A percentile compares a stretch with the other conserved stretches of the same genome.
These are phyloP conservation scores for Bambusicola thoracicus DNA, from an alignment of 2,113 vertebrate species.

Conservation along the genomic window DNA sequence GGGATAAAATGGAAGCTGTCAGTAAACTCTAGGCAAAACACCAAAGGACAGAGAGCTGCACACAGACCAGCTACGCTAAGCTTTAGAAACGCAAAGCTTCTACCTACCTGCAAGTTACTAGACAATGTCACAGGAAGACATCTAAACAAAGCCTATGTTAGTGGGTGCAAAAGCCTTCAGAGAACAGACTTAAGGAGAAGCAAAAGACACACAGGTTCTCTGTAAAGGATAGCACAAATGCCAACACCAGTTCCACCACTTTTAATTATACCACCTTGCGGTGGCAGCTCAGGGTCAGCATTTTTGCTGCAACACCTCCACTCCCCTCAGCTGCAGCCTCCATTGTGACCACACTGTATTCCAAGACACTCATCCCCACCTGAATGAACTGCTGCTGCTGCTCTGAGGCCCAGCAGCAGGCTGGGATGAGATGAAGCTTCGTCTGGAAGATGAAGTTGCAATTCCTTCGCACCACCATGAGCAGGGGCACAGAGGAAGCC, in stretches of 20 bases:
- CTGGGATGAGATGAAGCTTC: neutral
- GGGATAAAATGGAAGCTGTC: neutral
- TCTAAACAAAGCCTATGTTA: neutral
- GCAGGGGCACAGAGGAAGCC: neutral
- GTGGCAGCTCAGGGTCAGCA: neutral
- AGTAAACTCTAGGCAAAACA: neutral
- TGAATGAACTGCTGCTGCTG: neutral
- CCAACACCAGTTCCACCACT: accelerated
- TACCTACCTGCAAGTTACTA: neutral
- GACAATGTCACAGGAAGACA: accelerated
- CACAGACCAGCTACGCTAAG: neutral
- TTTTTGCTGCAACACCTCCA: neutral
- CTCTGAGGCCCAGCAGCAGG: neutral
- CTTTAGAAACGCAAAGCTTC: neutral
- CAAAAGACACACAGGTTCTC: neutral
- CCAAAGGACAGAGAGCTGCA: neutral
- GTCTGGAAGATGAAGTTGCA: neutral
- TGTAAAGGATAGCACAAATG: accelerated
- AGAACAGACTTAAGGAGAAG: neutral
- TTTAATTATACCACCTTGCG: accelerated
- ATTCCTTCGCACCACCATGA: neutral
- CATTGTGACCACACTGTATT: accelerated
- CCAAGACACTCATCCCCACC: neutral
- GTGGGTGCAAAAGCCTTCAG: neutral
- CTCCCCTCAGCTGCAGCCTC: neutral